A percentile compares a stretch with the other conserved stretches of the same genome.
Conservation (phyloP, 1,140 invertebrate genomes). For the Amyelois transitella region DNA sequence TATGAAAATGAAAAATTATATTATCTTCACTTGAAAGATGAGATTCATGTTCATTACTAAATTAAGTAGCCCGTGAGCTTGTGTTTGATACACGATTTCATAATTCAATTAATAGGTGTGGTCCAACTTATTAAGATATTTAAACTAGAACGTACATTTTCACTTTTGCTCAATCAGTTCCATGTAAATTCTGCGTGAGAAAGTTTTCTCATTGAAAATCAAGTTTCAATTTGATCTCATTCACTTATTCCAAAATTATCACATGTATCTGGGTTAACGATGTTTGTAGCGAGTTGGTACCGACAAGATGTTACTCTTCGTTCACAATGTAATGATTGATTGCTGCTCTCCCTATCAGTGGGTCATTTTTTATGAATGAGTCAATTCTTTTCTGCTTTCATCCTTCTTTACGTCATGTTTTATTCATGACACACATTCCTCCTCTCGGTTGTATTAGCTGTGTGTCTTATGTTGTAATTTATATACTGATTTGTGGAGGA, state of each 20-base stretch:
- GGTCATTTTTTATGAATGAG: slow-evolving; percentile 19
- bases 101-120: too few relatives aligned
- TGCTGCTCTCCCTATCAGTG: slow-evolving; percentile 7
- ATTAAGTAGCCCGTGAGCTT: too few relatives aligned
- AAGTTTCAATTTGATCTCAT: slow-evolving; percentile 11
- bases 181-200: background rate
- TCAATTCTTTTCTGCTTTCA: slow-evolving; percentile 7
- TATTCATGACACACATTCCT: slow-evolving; percentile 40
- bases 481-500: too few relatives aligned
- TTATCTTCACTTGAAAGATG: too few relatives aligned
- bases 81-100: too few relatives aligned
- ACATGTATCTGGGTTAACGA: slow-evolving; percentile 33
- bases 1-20: too few relatives aligned
- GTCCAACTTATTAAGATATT: background rate
- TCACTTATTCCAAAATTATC: slow-evolving; percentile 11
- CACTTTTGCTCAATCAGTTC: slow-evolving; percentile 11
- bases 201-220: slow-evolving; percentile 7
- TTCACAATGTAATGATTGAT: slow-evolving; percentile 27
- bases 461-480: slow-evolving; percentile 25
- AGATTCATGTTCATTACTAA: too few relatives aligned
- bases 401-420: slow-evolving; percentile 28
- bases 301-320: slow-evolving; percentile 4
- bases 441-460: slow-evolving; percentile 31
- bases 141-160: slow-evolving; percentile 11
- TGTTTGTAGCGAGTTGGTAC: slow-evolving; percentile 26